Evolutionary conservation across 2,888 invertebrate genomes (phyloP), one percentile per base, ranked within the genome.

Genomic region (Lomographa bimaculata): DNA sequence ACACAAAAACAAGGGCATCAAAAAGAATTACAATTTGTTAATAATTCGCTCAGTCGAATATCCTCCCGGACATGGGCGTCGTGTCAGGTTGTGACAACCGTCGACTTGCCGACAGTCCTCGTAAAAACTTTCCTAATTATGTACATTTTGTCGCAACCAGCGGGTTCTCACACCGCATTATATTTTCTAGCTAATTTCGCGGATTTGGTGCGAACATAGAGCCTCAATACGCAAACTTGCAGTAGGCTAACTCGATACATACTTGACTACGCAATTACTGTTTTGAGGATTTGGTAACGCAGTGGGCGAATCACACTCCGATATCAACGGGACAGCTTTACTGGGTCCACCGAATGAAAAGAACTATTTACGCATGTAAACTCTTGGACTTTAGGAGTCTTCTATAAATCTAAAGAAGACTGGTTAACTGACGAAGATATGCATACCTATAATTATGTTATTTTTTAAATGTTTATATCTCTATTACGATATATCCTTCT

Each of bases 51-150:
- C 57, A 53, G 72, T 67, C 60, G 70, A 79, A 82, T 81, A 79
- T 81, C 74, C 71, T 60, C 64, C 75, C 74, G 78, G 77, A 79
- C 80, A 81, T 77, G 73, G 74, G 76, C 67, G 64, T 25, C 46
- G 79, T 71, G 69, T 64, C 68, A 70, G 64, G 60, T 66, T 54
- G 76, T 79, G 86, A 82, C 84, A 84, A 70, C 72, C 81, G 75
- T 62, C 77, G 77, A 76, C 77, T 80, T 76, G 72, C 62, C 72
- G 74, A 69, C 68, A 64, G 55, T 61, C 75, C 79, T 83, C 84
- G 75, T 86, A 86, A 86, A 89, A 89, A 87, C 86, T 87, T 87
- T 87, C 79, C 80, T 89, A 87, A 87, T 87, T 87, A 87, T 83
- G 79, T 51, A 81, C 79, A 85, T 85, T 89, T 83, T 79, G 85